Conservation (phyloP, 2,888 invertebrate genomes). For the Acanthosepion lycidas region DNA sequence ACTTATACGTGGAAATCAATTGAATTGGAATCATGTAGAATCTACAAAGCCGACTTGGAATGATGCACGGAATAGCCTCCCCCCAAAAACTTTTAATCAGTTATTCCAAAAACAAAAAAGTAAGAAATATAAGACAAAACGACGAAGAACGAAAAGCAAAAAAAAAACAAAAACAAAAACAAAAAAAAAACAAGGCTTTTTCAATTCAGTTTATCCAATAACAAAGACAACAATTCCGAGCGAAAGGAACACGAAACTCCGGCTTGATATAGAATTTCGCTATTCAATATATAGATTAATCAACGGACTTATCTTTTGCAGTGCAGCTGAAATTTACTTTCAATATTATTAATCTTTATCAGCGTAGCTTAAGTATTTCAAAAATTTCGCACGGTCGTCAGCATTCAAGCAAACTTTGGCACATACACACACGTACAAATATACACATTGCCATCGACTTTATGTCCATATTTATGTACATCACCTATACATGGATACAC, state of each 20-base stretch:
- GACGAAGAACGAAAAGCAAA: not conserved
- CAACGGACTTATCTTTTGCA: not conserved
- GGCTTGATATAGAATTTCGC: constrained; percentile 3
- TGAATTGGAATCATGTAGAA: constrained; percentile 18
- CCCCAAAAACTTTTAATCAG: constrained; percentile 20
- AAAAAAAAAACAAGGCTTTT: not conserved
- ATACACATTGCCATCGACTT: not conserved
- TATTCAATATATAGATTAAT: constrained; percentile 33
- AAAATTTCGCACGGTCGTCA: constrained; percentile 2
- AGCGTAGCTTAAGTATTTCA: constrained; percentile 33
- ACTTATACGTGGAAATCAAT: not conserved
- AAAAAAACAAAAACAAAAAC: too few relatives aligned
- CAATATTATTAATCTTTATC: constrained; percentile 5
- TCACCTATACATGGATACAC: not conserved
- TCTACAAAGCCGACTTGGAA: constrained; percentile 8
- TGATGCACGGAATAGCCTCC: not conserved
- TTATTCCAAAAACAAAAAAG: not conserved
- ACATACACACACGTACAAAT: not conserved
- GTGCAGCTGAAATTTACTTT: not conserved
- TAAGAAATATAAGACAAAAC: not conserved
- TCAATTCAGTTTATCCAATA: constrained; percentile 12
- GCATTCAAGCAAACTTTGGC: not conserved
- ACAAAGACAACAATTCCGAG: not conserved
- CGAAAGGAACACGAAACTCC: not conserved
- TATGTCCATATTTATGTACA: not conserved